Percentiles rank a stretch among this genome's conserved stretches.
phyloP scores from a whole-genome alignment of 1,140 invertebrate genomes.

The Helicoverpa armigera region DNA sequence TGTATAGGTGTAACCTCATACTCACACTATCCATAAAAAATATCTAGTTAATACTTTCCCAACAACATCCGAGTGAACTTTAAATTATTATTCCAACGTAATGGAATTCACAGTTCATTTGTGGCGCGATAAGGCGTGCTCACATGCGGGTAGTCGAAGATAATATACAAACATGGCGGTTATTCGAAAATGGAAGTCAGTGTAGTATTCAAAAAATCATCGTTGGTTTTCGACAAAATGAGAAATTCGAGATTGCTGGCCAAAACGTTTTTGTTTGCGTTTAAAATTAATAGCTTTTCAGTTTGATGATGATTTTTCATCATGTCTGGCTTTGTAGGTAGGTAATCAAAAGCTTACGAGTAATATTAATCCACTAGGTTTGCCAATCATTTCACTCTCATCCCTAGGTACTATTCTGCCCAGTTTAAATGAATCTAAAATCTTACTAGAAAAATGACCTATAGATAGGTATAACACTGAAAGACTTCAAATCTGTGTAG shows the following conservation, averaged over 20 bases:
- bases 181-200: neutral
- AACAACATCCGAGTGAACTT: conserved; percentile 11
- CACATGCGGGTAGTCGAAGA: conserved; percentile 22
- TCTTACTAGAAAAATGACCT: no score
- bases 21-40: neutral
- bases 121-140: conserved; percentile 19
- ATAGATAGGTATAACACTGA: no score
- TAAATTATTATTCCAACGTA: conserved; percentile 40
- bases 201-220: neutral
- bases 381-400: no score
- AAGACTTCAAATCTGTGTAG: no score
- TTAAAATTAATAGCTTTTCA: no score
- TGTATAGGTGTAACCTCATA: neutral
- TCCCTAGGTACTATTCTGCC: no score
- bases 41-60: conserved; percentile 14
- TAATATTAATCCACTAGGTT: no score
- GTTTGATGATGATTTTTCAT: neutral
- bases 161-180: conserved; percentile 3
- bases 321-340: neutral
- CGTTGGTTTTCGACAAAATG: neutral
- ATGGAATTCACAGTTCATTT: conserved; percentile 44
- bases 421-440: no score
- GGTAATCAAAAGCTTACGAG: no score
- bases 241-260: no score
- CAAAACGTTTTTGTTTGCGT: no score